A percentile compares a stretch with the other conserved stretches of the same genome.
These are phyloP conservation scores for Neosilurus mollespiculum DNA, from an alignment of 2,797 vertebrate genomes.

Conservation along the genomic window DNA sequence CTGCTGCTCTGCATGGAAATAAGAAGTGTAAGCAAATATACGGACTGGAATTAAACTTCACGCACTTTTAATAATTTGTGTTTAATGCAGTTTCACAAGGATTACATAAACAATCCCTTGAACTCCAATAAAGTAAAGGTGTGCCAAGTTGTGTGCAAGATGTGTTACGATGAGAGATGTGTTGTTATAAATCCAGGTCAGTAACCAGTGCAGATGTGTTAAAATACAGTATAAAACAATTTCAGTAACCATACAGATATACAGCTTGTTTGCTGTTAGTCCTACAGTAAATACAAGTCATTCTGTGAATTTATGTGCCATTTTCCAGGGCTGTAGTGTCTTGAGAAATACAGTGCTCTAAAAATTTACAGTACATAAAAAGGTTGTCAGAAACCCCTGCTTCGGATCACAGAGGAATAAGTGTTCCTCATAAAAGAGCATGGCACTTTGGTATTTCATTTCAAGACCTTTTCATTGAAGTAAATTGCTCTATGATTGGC, in stretches of 20 bases:
- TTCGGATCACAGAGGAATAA: slow-evolving; percentile 63
- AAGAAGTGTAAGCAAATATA: slow-evolving; percentile 13
- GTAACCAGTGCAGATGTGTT: neutral
- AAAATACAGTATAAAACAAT: slow-evolving; percentile 1
- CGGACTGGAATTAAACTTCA: slow-evolving; percentile 26
- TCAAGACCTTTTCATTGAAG: slow-evolving; percentile 51
- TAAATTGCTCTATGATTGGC: slow-evolving; percentile 61
- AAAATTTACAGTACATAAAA: slow-evolving; percentile 65
- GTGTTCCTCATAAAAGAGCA: slow-evolving; percentile 55
- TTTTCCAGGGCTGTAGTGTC: slow-evolving; percentile 17
- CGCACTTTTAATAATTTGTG: neutral
- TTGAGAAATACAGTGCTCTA: slow-evolving; percentile 60
- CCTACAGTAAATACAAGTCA: slow-evolving; percentile 61
- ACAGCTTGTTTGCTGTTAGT: slow-evolving; percentile 43
- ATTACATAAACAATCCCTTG: neutral
- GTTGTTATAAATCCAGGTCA: neutral
- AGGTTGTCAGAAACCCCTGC: slow-evolving; percentile 58
- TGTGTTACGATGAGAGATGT: neutral
- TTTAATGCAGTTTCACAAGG: neutral
- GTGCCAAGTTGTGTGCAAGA: neutral
- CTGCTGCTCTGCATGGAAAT: slow-evolving; percentile 35
- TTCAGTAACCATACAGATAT: slow-evolving; percentile 18
- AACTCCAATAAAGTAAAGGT: neutral
- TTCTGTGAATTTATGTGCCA: slow-evolving; percentile 45
- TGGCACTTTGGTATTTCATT: slow-evolving; percentile 38